Evolutionary conservation across 1,140 invertebrate genomes (phyloP).

Genomic region (Drosophila aff.): DNA sequence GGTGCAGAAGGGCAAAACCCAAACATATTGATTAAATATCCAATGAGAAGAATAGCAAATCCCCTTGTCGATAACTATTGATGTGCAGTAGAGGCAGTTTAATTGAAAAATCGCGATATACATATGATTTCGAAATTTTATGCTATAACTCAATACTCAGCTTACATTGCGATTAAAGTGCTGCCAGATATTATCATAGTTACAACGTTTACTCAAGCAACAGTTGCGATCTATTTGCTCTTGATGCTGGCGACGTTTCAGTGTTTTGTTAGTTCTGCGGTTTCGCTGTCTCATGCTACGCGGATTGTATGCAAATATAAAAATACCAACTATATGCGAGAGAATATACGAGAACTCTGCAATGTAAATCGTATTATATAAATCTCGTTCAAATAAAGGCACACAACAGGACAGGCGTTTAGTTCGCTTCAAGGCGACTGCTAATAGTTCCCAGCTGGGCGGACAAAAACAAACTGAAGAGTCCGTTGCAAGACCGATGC

Average conservation of each 20-base stretch:
- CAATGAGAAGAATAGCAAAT: background rate
- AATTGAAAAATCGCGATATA: background rate
- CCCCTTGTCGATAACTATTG: background rate
- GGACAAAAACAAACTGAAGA: conserved; percentile 74
- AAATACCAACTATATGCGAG: conserved; percentile 10
- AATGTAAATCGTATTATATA: conserved; percentile 68
- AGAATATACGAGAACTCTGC: conserved; percentile 8
- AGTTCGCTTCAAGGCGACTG: conserved; percentile 1
- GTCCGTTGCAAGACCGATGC: conserved; percentile 9
- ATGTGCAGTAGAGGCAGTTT: too few species aligned
- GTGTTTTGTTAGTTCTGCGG: conserved; percentile 43
- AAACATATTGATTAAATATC: conserved; percentile 39
- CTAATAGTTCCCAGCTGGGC: conserved; percentile 54
- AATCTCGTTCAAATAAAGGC: conserved; percentile 43
- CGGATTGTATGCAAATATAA: conserved; percentile 22
- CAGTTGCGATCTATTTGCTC: conserved; percentile 54
- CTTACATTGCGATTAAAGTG: conserved; percentile 74
- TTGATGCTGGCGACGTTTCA: conserved; percentile 59
- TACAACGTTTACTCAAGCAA: conserved; percentile 66
- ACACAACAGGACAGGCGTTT: conserved; percentile 24
- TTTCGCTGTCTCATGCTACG: conserved; percentile 73
- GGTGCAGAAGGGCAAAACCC: conserved; percentile 2
- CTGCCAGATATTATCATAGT: conserved; percentile 71
- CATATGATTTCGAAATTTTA: background rate
- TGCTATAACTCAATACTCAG: too few species aligned